Evolutionary conservation across 2,113 vertebrate species (phyloP).

Genomic region (Rhynchomys soricoides): DNA sequence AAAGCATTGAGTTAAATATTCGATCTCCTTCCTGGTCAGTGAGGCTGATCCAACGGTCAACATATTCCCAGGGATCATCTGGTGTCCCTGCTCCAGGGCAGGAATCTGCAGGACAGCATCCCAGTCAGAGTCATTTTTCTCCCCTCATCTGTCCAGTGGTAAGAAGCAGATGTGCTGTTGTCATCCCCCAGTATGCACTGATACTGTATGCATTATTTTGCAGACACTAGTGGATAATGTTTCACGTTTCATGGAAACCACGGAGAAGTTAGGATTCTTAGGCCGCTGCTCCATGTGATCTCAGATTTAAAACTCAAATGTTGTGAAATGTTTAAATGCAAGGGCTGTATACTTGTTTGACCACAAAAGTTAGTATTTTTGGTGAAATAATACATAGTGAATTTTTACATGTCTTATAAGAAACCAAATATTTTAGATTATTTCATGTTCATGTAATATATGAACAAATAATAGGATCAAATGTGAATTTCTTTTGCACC

Average conservation of each 20-base stretch:
- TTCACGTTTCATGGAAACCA: not conserved
- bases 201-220: accelerated
- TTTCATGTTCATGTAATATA: not conserved
- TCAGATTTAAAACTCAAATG: not conserved
- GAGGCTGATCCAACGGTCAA: not conserved
- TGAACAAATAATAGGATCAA: not conserved
- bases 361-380: not conserved
- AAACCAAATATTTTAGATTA: not conserved
- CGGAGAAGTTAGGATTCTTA: not conserved
- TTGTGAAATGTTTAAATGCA: not conserved
- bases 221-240: not conserved
- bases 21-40: not conserved
- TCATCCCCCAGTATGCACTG: accelerated
- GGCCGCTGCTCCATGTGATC: not conserved
- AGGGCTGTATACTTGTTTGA: not conserved
- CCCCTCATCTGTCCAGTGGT: accelerated
- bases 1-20: not conserved
- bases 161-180: not conserved
- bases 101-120: not conserved
- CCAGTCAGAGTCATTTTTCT: not conserved
- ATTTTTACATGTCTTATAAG: not conserved
- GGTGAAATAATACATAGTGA: not conserved
- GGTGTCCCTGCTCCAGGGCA: not conserved
- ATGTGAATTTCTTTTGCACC: not conserved
- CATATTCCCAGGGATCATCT: not conserved